Evolutionary conservation across 2,113 vertebrate species (phyloP).

Genomic region (Pseudopipra pipra): DNA sequence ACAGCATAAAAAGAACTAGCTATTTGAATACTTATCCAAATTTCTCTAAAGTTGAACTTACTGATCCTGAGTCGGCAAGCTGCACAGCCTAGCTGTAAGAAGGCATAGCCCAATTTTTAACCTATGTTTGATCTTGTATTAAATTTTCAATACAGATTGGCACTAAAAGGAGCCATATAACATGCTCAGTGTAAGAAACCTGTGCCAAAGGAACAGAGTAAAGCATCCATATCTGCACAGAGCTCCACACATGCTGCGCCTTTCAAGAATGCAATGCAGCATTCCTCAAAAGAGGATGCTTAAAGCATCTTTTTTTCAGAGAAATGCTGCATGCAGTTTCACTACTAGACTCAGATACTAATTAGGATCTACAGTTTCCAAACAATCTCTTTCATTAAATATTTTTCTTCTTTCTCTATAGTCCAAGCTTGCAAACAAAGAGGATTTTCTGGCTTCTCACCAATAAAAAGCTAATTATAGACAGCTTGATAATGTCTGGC

Average conservation of each 20-base stretch:
- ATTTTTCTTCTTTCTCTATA: constrained; percentile 26
- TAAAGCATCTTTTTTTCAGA: not conserved
- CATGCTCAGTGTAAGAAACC: not conserved
- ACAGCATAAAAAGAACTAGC: not conserved
- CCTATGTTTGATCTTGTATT: not conserved
- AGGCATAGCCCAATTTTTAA: not conserved
- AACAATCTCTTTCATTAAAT: constrained; percentile 33
- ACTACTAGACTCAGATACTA: not conserved
- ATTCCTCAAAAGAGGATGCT: not conserved
- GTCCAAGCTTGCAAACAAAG: constrained; percentile 54
- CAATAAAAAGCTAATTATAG: constrained; percentile 61
- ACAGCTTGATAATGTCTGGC: constrained; percentile 52
- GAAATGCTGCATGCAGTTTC: not conserved
- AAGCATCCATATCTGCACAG: not conserved
- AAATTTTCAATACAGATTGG: not conserved
- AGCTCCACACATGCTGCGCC: not conserved
- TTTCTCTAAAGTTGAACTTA: not conserved
- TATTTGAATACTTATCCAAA: not conserved
- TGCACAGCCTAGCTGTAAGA: not conserved
- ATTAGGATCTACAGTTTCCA: constrained; percentile 41
- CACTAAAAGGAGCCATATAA: not conserved
- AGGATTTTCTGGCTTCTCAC: constrained; percentile 43
- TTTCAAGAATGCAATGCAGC: not conserved
- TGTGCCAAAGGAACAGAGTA: not conserved
- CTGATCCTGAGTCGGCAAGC: not conserved